Base-by-base conservation (phyloP, 1,140 invertebrate species). In the Camponotus vicinus region DNA sequence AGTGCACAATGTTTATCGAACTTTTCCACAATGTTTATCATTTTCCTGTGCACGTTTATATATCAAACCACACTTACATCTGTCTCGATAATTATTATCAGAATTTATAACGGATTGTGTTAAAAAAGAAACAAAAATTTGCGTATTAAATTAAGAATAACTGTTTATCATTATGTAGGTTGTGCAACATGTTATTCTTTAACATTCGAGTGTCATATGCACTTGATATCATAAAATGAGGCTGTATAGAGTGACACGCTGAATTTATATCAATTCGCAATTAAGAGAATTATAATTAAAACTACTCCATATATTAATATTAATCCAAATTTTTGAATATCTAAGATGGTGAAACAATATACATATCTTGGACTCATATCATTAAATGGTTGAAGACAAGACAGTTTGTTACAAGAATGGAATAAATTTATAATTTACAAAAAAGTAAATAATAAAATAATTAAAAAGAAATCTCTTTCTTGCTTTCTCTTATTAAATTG, bases 161-260 rank as follows among this genome's bases (percentile, higher is more conserved):
- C 15, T 34, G 11, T 37, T 83, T 83, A 83, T 83, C 69, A 27
- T 13, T n/a, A 59, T 15, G 34, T 13, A 18, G 2, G 7, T 6
- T 73, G 18, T 55, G 52, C 37, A 82, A 83, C 37, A 13, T 71
- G 27, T 83, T 82, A 73, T 63, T 83, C 40, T 61, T 49, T 37
- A 34, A 7, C 42, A n/a, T 21, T 73, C 0, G 13, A 82, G 63
- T 75, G 18, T 83, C 69, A 71, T 42, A 11, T 73, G 79, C 55
- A 55, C n/a, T 79, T 34, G 32, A 69, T 69, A 37, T 79, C 45
- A 21, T n/a, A 70, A 82, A 52, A 13, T 45, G 66, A 83, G 18
- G 4, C 18, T 8, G 15, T 8, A 37, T 55, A 15, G 9, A 55
- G 37, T 32, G 70, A 73, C 13, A 55, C 6, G 18, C 34, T 32